These are phyloP conservation scores for Mesocentrotus franciscanus DNA, from an alignment of 53 echinoderm and acorn worm species.

Conservation along the genomic window DNA sequence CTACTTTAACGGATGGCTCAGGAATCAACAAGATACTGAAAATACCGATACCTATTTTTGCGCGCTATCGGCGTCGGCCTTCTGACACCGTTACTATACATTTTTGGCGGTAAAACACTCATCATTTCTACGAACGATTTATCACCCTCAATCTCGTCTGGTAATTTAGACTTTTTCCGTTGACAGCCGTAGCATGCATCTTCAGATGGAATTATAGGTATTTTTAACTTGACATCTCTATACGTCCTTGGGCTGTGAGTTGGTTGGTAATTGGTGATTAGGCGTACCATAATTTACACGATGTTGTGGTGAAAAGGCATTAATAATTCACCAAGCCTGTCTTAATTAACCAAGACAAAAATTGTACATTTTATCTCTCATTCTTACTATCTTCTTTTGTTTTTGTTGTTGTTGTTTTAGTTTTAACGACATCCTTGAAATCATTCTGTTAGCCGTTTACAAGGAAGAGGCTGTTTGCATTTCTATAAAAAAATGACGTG, in stretches of 20 bases:
- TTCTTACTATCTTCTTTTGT: not conserved
- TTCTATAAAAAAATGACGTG: not conserved
- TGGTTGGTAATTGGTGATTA: slow-evolving; percentile 14
- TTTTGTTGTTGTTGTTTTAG: too few species aligned
- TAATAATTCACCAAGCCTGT: not conserved
- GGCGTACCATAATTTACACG: not conserved
- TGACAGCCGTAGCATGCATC: not conserved
- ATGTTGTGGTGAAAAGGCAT: not conserved
- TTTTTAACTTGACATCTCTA: slow-evolving; percentile 10
- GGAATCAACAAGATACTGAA: not conserved
- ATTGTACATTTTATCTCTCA: not conserved
- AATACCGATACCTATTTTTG: not conserved
- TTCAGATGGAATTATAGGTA: not conserved
- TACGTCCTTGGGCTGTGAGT: not conserved
- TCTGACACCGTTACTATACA: not conserved
- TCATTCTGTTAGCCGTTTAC: not conserved
- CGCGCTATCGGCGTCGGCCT: not conserved
- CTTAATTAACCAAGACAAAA: not conserved
- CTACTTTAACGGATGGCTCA: not conserved
- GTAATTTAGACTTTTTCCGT: not conserved
- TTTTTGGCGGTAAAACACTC: slow-evolving; percentile 7
- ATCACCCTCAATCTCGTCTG: slow-evolving; percentile 8
- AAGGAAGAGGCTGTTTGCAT: not conserved
- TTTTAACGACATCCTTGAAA: not conserved
- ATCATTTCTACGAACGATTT: not conserved